Evolutionary conservation across 2,113 vertebrate species (phyloP).

Genomic region (Hemichromis elongatus): DNA sequence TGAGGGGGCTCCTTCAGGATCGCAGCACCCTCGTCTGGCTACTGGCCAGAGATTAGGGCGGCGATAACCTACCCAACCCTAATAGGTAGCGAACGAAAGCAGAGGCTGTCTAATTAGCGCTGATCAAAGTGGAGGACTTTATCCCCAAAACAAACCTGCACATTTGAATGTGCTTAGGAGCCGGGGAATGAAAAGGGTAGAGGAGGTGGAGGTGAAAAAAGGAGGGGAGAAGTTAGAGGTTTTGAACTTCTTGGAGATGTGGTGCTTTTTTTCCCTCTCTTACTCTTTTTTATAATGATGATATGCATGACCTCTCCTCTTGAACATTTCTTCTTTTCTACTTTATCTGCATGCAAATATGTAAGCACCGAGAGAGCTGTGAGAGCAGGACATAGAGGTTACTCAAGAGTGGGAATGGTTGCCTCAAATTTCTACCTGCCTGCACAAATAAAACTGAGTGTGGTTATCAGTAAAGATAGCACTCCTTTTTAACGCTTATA

Average conservation of each 20-base stretch:
- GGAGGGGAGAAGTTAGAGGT: slow-evolving; percentile 29
- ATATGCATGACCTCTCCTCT: slow-evolving; percentile 34
- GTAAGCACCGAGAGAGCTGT: neutral
- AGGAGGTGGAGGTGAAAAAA: slow-evolving; percentile 30
- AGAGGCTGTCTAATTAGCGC: slow-evolving; percentile 74
- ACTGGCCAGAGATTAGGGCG: slow-evolving; percentile 74
- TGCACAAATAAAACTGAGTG: neutral
- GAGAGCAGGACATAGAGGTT: neutral
- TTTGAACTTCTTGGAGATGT: slow-evolving; percentile 51
- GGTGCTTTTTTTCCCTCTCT: neutral
- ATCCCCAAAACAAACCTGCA: slow-evolving; percentile 80
- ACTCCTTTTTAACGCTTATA: neutral
- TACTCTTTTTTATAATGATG: slow-evolving; percentile 43
- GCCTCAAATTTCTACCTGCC: neutral
- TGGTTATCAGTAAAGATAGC: neutral
- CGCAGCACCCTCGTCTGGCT: slow-evolving; percentile 84
- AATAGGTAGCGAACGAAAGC: slow-evolving; percentile 70
- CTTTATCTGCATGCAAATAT: slow-evolving; percentile 34
- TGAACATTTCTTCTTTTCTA: neutral
- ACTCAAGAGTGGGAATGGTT: neutral
- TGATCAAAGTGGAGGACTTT: slow-evolving; percentile 74
- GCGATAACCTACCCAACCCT: slow-evolving; percentile 64
- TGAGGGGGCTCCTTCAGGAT: slow-evolving; percentile 66
- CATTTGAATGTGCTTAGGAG: slow-evolving; percentile 65
- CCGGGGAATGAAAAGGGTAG: slow-evolving; percentile 21